Conservation (phyloP, 2,888 invertebrate genomes). For the Pseudolycoriella hygida region DNA sequence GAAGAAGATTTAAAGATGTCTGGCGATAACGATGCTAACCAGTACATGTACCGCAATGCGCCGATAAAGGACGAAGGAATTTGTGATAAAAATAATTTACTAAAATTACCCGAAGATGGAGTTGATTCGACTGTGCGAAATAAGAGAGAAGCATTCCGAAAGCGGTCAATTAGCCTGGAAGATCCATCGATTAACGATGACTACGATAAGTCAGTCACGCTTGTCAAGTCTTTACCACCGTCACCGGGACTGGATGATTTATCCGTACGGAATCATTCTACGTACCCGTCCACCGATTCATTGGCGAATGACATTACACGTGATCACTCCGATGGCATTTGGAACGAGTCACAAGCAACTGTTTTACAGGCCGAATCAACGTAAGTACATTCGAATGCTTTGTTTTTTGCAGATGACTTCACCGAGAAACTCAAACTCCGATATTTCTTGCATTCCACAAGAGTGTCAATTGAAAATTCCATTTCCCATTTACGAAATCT, state of each 20-base stretch:
- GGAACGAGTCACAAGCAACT: constrained; percentile 80
- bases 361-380: constrained; percentile 58
- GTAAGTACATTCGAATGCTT: neutral
- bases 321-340: constrained; percentile 73
- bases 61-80: constrained; percentile 15
- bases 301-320: constrained; percentile 57
- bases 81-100: constrained; percentile 12
- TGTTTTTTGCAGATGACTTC: too few relatives aligned
- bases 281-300: constrained; percentile 70
- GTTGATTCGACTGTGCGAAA: constrained; percentile 12
- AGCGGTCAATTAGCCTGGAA: constrained; percentile 55
- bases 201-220: constrained; percentile 19
- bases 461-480: too few relatives aligned
- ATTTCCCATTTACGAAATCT: too few relatives aligned
- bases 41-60: constrained; percentile 11
- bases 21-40: constrained; percentile 27
- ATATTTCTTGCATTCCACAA: too few relatives aligned
- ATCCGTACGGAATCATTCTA: constrained; percentile 33
- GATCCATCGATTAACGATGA: constrained; percentile 31
- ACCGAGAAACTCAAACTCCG: too few relatives aligned
- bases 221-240: constrained; percentile 28
- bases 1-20: constrained; percentile 41
- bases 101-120: constrained; percentile 15
- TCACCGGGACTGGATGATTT: constrained; percentile 39
- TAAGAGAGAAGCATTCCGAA: constrained; percentile 53